Conservation (phyloP, 2,797 vertebrate species). For the Coregonus sp. region DNA sequence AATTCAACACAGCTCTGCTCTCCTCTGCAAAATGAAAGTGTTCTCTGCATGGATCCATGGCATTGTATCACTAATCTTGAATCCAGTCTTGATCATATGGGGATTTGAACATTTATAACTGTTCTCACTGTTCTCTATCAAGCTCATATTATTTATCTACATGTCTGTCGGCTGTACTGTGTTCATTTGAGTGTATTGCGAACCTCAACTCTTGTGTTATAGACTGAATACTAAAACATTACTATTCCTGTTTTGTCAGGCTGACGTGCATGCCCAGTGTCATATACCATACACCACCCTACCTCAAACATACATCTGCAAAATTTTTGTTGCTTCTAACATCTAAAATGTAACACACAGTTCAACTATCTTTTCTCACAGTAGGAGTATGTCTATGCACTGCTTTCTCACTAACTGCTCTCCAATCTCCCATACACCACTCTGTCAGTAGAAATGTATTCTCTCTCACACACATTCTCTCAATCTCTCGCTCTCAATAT, state of each 20-base stretch:
- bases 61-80: not conserved
- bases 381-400: slow-evolving; percentile 78
- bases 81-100: not conserved
- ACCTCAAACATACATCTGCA: not conserved
- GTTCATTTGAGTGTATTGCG: not conserved
- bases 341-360: not conserved
- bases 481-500: slow-evolving; percentile 27
- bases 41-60: slow-evolving; percentile 11
- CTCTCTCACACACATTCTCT: slow-evolving; percentile 69
- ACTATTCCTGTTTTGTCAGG: not conserved
- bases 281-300: not conserved
- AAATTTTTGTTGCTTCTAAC: not conserved
- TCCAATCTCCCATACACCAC: slow-evolving; percentile 77
- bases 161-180: not conserved
- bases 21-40: slow-evolving; percentile 16
- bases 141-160: not conserved
- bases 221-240: not conserved
- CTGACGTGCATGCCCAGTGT: not conserved
- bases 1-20: slow-evolving; percentile 5
- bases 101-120: not conserved
- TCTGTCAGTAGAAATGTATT: slow-evolving; percentile 73
- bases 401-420: slow-evolving; percentile 82
- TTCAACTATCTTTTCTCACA: slow-evolving; percentile 50
- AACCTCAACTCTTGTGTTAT: not conserved
- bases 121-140: not conserved